Evolutionary conservation across 2,113 vertebrate species (phyloP).

Genomic region (Promerops cafer): DNA sequence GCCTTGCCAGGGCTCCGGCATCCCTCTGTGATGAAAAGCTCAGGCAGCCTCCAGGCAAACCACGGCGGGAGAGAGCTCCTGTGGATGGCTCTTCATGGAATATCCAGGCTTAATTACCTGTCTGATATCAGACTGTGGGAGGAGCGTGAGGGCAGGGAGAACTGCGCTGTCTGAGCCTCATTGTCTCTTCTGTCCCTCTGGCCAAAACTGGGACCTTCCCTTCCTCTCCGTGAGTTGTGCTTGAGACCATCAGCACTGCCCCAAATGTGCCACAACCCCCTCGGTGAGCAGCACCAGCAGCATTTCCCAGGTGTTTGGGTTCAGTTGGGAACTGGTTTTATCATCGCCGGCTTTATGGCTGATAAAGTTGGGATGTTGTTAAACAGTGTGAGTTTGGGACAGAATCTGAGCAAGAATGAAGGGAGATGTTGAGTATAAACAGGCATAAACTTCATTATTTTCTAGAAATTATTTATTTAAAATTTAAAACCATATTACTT

Average conservation of each 20-base stretch:
- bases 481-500: constrained; percentile 96
- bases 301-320: not conserved
- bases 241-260: rapidly evolving
- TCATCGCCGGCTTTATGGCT: not conserved
- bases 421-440: not conserved
- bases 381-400: not conserved
- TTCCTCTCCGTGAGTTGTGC: too few relatives aligned
- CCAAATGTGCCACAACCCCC: rapidly evolving
- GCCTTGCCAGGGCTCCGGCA: not conserved
- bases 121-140: not conserved
- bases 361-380: not conserved
- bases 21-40: not conserved
- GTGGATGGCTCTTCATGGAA: not conserved
- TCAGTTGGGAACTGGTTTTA: rapidly evolving
- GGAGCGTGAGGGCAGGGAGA: not conserved
- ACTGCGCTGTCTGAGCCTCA: rapidly evolving
- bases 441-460: not conserved
- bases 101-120: not conserved
- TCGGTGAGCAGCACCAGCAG: not conserved
- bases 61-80: rapidly evolving
- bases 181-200: rapidly evolving
- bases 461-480: constrained; percentile 93
- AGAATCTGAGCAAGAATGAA: not conserved
- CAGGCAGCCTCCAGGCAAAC: not conserved
- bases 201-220: rapidly evolving